These are phyloP conservation scores for Epistrophella euchroma DNA, from an alignment of 2,888 invertebrate species.

Conservation along the genomic window DNA sequence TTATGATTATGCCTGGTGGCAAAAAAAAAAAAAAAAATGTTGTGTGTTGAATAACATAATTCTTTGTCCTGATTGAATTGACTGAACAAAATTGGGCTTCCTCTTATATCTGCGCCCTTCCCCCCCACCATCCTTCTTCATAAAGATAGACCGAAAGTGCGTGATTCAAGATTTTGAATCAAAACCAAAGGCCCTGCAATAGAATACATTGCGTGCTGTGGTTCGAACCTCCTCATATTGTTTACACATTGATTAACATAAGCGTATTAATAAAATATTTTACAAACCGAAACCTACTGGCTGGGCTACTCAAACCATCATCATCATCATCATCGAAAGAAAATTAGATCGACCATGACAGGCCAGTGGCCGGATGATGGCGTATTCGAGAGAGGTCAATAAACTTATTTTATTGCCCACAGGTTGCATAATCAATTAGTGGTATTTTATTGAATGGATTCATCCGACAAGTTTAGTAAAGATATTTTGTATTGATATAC, in stretches of 20 bases:
- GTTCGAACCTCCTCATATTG: conserved; percentile 46
- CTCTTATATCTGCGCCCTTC: background rate
- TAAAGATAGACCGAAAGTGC: conserved; percentile 5
- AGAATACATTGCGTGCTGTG: conserved; percentile 56
- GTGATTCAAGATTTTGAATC: conserved; percentile 34
- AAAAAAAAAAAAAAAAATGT: background rate
- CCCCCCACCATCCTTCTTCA: background rate
- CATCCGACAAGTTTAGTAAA: background rate
- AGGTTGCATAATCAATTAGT: conserved; percentile 67
- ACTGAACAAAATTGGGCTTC: background rate
- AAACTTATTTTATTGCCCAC: conserved; percentile 50
- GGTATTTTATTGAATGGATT: conserved; percentile 51
- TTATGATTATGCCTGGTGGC: background rate
- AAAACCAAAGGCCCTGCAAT: conserved; percentile 40
- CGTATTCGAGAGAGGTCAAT: conserved; percentile 50
- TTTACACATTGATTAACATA: conserved; percentile 65
- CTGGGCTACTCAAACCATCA: background rate
- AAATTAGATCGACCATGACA: conserved; percentile 34
- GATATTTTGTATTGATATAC: background rate
- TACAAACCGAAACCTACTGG: too few relatives aligned
- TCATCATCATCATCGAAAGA: conserved; percentile 18
- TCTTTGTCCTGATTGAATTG: conserved; percentile 27
- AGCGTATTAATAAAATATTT: conserved; percentile 42
- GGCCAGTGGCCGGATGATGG: conserved; percentile 33
- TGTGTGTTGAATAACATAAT: background rate